A percentile compares a stretch with the other conserved stretches of the same genome.
phyloP scores from a whole-genome alignment of 1,140 invertebrate genomes.

The Papilio xuthus region DNA sequence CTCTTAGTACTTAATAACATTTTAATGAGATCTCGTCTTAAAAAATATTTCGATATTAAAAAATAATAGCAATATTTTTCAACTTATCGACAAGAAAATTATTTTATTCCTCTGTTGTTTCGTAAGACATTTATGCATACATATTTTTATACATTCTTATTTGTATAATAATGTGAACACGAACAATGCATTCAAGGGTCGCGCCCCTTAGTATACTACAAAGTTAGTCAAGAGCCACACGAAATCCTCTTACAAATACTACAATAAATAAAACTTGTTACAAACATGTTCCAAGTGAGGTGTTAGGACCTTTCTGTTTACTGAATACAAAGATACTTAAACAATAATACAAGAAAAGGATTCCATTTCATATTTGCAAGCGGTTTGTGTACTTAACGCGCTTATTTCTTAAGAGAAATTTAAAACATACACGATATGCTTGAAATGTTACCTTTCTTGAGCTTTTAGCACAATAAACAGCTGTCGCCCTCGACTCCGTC shows the following conservation, averaged over 20 bases:
- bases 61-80: no score
- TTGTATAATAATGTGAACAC: background rate
- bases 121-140: background rate
- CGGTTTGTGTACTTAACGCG: background rate
- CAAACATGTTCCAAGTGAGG: background rate
- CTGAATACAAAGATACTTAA: background rate
- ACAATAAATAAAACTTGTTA: conserved; percentile 10
- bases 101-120: no score
- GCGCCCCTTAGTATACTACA: background rate
- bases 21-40: no score
- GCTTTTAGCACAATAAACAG: no score
- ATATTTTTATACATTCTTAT: background rate
- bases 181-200: background rate
- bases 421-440: no score
- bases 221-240: background rate
- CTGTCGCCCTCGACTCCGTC: no score
- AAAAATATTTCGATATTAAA: no score
- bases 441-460: no score
- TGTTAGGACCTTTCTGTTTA: background rate
- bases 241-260: background rate
- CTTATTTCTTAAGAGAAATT: background rate
- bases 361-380: background rate
- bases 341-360: background rate
- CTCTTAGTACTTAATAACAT: no score
- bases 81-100: no score